Percentiles rank a stretch among this genome's conserved stretches.
These are phyloP conservation scores for Bucco capensis DNA, from an alignment of 2,113 vertebrate genomes.

Conservation along the genomic window DNA sequence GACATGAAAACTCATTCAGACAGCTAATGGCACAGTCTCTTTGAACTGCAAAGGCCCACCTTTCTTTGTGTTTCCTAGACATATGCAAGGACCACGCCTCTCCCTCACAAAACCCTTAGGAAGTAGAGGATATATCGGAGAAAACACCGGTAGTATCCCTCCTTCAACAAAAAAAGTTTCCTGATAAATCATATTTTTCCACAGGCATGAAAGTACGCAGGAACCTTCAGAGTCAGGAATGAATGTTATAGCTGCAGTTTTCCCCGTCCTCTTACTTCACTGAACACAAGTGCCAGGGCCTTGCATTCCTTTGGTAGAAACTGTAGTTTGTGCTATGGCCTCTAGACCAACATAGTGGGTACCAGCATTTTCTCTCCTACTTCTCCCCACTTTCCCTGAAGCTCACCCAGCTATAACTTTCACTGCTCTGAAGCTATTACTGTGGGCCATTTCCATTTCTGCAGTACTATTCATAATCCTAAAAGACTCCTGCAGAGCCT, in stretches of 20 bases:
- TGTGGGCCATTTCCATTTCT: background rate
- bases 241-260: background rate
- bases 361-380: conserved; percentile 17
- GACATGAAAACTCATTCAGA: conserved; percentile 58
- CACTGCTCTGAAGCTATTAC: conserved; percentile 14
- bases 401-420: conserved; percentile 13
- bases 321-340: background rate
- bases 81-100: background rate
- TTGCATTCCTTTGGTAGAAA: conserved; percentile 70
- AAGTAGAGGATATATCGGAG: background rate
- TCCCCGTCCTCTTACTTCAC: conserved; percentile 16
- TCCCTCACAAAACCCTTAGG: background rate
- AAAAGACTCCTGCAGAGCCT: conserved; percentile 48
- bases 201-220: conserved; percentile 5
- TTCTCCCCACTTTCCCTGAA: conserved; percentile 49
- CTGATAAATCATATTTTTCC: conserved; percentile 22
- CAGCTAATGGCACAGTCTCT: conserved; percentile 63
- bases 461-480: conserved; percentile 20
- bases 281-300: conserved; percentile 13
- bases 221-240: background rate
- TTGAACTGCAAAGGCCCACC: conserved; percentile 56
- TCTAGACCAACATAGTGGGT: conserved; percentile 30
- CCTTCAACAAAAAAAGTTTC: background rate
- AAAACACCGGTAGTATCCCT: background rate
- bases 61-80: conserved; percentile 52